These are phyloP conservation scores for Oenanthe oenanthe DNA, from an alignment of 2,113 vertebrate species.

Conservation along the genomic window DNA sequence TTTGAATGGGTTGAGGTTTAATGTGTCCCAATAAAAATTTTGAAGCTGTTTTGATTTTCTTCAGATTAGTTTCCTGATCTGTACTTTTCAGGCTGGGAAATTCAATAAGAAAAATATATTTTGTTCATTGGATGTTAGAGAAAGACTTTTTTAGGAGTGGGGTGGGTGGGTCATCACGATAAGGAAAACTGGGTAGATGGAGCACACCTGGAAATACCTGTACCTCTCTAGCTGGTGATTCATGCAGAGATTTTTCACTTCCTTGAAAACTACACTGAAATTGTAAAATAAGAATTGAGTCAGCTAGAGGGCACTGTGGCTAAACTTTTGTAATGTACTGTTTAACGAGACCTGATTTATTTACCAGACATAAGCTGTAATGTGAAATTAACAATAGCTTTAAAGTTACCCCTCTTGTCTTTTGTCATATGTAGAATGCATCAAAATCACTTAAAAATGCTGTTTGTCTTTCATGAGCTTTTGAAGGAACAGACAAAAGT, in stretches of 20 bases:
- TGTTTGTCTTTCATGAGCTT: not conserved
- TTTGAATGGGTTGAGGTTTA: not conserved
- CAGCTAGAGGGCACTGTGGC: conserved; percentile 73
- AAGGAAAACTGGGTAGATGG: not conserved
- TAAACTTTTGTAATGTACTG: conserved; percentile 50
- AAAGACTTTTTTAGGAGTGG: not conserved
- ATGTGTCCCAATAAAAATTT: not conserved
- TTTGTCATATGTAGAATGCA: not conserved
- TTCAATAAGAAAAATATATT: not conserved
- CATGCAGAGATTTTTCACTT: not conserved
- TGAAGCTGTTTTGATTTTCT: not conserved
- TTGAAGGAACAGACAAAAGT: conserved; percentile 11
- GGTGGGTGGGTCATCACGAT: not conserved
- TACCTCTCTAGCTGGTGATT: not conserved
- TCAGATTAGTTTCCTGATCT: not conserved
- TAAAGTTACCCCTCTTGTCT: not conserved
- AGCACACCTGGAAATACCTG: not conserved
- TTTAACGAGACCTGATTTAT: not conserved
- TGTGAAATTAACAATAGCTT: not conserved
- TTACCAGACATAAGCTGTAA: not conserved
- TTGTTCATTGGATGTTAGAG: not conserved
- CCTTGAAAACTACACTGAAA: not conserved
- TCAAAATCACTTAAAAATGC: not conserved
- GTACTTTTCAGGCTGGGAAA: not conserved
- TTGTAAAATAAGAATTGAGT: not conserved